Percentiles rank a stretch among this genome's conserved stretches.
Conservation (phyloP, 1,140 invertebrate species). For the Heliconius nattereri region DNA sequence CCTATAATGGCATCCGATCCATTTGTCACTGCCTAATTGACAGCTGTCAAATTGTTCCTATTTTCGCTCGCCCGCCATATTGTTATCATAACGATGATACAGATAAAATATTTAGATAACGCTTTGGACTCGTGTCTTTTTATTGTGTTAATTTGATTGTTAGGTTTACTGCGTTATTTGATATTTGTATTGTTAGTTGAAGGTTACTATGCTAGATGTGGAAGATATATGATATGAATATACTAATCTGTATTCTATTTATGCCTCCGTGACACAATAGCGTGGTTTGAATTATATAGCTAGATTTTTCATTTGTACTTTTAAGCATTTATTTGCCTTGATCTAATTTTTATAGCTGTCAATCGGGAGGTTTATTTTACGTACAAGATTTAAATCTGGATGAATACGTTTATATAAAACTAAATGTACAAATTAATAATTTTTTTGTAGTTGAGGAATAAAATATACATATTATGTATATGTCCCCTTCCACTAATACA, state of each 20-base stretch:
- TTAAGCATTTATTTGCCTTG: too few relatives aligned
- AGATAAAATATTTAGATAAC: constrained; percentile 64
- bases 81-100: constrained; percentile 61
- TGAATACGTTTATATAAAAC: not conserved
- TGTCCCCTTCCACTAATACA: not conserved
- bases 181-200: constrained; percentile 14
- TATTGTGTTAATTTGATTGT: constrained; percentile 26
- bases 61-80: constrained; percentile 63
- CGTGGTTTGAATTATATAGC: not conserved
- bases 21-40: constrained; percentile 73
- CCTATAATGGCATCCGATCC: constrained; percentile 46
- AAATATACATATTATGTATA: too few relatives aligned
- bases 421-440: too few relatives aligned
- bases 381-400: too few relatives aligned
- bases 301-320: not conserved
- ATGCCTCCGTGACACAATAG: not conserved
- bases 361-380: too few relatives aligned
- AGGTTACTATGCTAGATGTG: constrained; percentile 12
- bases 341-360: too few relatives aligned
- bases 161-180: constrained; percentile 2
- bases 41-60: constrained; percentile 68
- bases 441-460: too few relatives aligned
- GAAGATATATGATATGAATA: constrained; percentile 10
- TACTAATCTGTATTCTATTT: constrained; percentile 8
- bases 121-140: constrained; percentile 32